Conservation (phyloP, 2,797 vertebrate species). For the Alca torda region DNA sequence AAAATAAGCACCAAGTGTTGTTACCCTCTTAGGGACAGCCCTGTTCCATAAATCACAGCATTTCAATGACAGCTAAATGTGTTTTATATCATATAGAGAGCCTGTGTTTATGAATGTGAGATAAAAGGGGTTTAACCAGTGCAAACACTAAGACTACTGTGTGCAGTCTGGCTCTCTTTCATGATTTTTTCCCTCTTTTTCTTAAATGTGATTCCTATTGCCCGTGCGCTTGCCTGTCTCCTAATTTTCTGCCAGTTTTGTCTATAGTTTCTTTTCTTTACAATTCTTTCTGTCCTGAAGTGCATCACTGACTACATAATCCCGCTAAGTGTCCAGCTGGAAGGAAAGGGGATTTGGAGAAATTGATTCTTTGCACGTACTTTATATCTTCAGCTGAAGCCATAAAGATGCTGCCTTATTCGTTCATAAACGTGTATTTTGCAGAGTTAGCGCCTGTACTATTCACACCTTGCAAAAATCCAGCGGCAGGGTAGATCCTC, state of each 20-base stretch:
- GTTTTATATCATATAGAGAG: constrained; percentile 72
- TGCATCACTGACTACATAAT: neutral
- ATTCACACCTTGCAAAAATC: neutral
- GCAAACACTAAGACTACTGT: constrained; percentile 71
- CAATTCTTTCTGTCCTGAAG: neutral
- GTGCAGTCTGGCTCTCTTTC: constrained; percentile 44
- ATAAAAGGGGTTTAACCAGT: constrained; percentile 70
- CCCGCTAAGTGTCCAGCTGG: neutral
- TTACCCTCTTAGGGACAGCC: constrained; percentile 73
- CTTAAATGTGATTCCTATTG: constrained; percentile 7
- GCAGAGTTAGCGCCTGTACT: neutral
- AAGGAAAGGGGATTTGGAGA: neutral
- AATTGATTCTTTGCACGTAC: neutral
- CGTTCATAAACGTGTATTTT: accelerated
- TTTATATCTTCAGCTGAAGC: neutral
- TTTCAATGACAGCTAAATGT: constrained; percentile 72
- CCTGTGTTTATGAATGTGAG: constrained; percentile 73
- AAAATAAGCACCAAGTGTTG: constrained; percentile 79
- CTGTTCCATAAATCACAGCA: constrained; percentile 68
- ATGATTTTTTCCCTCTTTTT: neutral
- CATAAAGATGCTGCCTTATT: neutral
- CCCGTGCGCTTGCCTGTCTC: neutral
- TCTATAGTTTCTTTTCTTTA: neutral
- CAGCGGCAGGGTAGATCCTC: neutral
- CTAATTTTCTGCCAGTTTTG: neutral